Conservation (phyloP, 2,113 vertebrate species). For the Ochotona curzoniae region DNA sequence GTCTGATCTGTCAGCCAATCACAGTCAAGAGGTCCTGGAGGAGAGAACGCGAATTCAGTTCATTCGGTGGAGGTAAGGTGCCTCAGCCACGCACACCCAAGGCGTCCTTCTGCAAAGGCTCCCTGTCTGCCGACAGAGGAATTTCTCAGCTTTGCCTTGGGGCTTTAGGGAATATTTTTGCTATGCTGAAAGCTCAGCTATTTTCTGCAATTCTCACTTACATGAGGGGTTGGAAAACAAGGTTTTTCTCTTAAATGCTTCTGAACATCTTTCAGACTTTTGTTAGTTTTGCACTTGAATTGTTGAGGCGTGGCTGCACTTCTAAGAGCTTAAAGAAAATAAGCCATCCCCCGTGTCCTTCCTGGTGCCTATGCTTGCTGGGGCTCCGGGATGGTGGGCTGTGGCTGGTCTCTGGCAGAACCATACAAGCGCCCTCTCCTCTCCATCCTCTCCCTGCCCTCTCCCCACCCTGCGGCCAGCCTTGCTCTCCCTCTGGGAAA, state of each 20-base stretch:
- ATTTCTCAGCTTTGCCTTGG: not conserved
- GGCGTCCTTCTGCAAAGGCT: not conserved
- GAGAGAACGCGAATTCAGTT: conserved; percentile 73
- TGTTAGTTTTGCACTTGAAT: conserved; percentile 63
- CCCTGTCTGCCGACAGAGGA: not conserved
- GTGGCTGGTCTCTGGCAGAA: no score
- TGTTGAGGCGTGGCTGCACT: conserved; percentile 61
- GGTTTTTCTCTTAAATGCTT: conserved; percentile 41
- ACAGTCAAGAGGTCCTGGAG: conserved; percentile 72
- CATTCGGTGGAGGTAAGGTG: conserved; percentile 77
- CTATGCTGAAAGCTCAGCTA: conserved; percentile 9
- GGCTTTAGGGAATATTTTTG: conserved; percentile 7
- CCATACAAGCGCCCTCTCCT: not conserved
- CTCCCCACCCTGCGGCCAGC: fast-evolving
- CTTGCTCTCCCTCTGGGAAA: not conserved
- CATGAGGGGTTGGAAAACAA: not conserved
- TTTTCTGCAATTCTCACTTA: conserved; percentile 23
- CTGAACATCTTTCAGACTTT: conserved; percentile 49
- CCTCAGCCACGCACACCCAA: not conserved
- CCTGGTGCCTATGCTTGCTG: not conserved
- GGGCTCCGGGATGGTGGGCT: not conserved
- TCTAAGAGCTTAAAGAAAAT: conserved; percentile 64
- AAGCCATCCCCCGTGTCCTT: not conserved
- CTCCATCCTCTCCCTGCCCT: not conserved
- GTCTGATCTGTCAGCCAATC: conserved; percentile 44